Conservation (phyloP, 2,113 vertebrate genomes). For the Mormoops blainvillei region DNA sequence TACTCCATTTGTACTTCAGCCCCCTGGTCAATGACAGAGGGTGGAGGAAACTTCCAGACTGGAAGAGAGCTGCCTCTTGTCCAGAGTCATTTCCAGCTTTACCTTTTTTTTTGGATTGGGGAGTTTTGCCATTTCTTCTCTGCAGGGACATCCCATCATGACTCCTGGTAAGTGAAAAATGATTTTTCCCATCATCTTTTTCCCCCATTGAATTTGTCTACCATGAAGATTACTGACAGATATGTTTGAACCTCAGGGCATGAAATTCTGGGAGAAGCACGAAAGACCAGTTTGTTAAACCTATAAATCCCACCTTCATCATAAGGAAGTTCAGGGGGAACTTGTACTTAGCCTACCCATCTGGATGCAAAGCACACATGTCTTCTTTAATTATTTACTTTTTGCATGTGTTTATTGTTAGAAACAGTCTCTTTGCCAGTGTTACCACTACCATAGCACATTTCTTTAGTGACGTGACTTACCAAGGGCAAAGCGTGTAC, state of each 20-base stretch:
- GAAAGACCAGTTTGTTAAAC: not conserved
- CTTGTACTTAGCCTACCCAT: not conserved
- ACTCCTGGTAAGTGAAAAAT: not conserved
- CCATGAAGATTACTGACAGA: not conserved
- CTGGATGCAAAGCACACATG: not conserved
- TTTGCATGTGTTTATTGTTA: not conserved
- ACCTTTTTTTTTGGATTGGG: not conserved
- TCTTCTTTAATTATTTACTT: not conserved
- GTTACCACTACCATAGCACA: not conserved
- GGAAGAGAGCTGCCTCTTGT: accelerated
- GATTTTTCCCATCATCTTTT: not conserved
- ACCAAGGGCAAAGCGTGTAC: not conserved
- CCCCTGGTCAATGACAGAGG: not conserved
- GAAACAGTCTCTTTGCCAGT: not conserved
- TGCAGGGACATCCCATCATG: not conserved
- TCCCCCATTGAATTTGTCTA: not conserved
- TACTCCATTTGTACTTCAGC: not conserved
- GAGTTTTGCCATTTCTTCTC: not conserved
- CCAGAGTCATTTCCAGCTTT: not conserved
- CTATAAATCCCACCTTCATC: not conserved
- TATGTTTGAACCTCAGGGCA: not conserved
- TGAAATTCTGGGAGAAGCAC: not conserved
- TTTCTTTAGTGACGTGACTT: not conserved
- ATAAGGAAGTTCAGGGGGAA: not conserved
- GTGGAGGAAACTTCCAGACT: not conserved